Evolutionary conservation across 2,888 invertebrate species (phyloP).

Genomic region (Pteria penguin): DNA sequence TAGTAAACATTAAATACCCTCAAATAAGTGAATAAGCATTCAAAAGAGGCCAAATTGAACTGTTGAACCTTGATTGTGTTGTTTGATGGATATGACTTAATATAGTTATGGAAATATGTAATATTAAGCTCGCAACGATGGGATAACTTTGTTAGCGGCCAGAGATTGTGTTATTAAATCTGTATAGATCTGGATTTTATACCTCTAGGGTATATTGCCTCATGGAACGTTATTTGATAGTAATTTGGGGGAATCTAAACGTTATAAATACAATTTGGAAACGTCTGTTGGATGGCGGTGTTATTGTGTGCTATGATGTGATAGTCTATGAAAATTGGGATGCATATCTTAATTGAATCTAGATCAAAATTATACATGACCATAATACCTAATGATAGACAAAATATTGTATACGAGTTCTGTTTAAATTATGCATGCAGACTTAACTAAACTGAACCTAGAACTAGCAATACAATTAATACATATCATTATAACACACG

Average conservation of each 20-base stretch:
- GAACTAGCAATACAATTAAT: too few relatives aligned
- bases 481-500: too few relatives aligned
- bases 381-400: too few relatives aligned
- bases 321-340: too few relatives aligned
- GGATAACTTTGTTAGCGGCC: not conserved
- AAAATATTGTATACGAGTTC: too few relatives aligned
- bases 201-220: not conserved
- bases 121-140: not conserved
- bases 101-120: constrained; percentile 7
- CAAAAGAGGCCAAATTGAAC: constrained; percentile 1
- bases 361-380: too few relatives aligned
- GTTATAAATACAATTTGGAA: not conserved
- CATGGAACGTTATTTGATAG: not conserved
- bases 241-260: not conserved
- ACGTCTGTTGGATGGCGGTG: too few relatives aligned
- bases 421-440: too few relatives aligned
- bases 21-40: constrained; percentile 3
- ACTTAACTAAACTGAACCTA: too few relatives aligned
- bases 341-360: too few relatives aligned
- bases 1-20: constrained; percentile 9
- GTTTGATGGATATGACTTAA: constrained; percentile 8
- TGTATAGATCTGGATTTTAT: not conserved
- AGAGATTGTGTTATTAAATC: not conserved
- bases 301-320: too few relatives aligned
- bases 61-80: constrained; percentile 10